These are phyloP conservation scores for Cephus sareptanus DNA, from an alignment of 2,888 invertebrate species.

Conservation along the genomic window DNA sequence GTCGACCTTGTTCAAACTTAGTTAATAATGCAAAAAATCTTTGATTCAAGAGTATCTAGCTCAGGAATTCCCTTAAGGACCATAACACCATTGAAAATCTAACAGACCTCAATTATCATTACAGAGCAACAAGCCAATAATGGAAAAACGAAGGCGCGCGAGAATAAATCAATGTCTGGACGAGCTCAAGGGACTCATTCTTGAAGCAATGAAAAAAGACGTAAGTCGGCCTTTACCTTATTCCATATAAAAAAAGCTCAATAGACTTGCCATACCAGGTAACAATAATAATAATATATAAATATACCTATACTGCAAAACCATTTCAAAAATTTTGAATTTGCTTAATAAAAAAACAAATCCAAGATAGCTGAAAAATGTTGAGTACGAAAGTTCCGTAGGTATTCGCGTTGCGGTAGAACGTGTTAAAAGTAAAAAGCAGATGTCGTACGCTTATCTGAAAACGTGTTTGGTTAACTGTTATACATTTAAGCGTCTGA, in stretches of 20 bases:
- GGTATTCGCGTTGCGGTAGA: background rate
- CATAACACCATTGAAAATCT: background rate
- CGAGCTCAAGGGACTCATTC: slow-evolving; percentile 85
- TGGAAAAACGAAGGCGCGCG: slow-evolving; percentile 91
- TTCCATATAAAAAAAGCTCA: background rate
- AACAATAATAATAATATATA: background rate
- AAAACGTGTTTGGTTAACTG: background rate
- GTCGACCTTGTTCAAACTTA: background rate
- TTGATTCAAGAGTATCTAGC: background rate
- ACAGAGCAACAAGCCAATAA: slow-evolving; percentile 92
- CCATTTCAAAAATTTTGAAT: background rate
- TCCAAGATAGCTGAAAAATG: background rate
- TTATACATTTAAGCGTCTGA: background rate
- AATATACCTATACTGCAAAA: background rate
- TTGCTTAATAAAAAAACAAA: background rate
- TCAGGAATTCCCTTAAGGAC: background rate
- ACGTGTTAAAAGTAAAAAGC: background rate
- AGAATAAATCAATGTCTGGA: slow-evolving; percentile 91
- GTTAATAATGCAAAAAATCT: background rate
- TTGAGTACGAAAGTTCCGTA: background rate
- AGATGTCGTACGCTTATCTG: background rate
- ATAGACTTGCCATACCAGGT: background rate
- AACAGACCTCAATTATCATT: slow-evolving; percentile 52
- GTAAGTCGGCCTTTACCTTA: slow-evolving; percentile 72
- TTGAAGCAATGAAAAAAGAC: slow-evolving; percentile 90